Percentiles rank a stretch among this genome's conserved stretches.
phyloP scores from a whole-genome alignment of 2,888 invertebrate species.

The Andrena trimmerana region DNA sequence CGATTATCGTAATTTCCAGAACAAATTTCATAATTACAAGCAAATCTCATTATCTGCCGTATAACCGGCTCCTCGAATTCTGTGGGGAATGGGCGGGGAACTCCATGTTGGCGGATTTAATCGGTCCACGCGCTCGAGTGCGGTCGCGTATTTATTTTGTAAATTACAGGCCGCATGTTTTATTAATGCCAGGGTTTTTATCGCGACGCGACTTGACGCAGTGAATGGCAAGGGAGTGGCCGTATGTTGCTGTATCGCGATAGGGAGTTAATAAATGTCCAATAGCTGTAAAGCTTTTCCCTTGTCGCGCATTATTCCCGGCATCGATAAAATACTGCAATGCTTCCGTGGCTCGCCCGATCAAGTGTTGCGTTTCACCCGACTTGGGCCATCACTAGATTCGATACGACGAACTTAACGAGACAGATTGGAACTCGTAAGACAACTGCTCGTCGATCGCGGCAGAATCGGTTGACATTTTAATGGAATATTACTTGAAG shows the following conservation, averaged over 20 bases:
- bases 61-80: slow-evolving; percentile 5
- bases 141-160: slow-evolving; percentile 36
- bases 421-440: not conserved
- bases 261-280: slow-evolving; percentile 14
- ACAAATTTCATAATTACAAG: not conserved
- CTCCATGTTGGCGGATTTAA: slow-evolving; percentile 22
- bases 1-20: not conserved
- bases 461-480: slow-evolving; percentile 7
- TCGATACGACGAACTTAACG: not conserved
- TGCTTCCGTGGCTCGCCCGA: not conserved
- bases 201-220: slow-evolving; percentile 9
- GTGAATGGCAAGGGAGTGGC: slow-evolving; percentile 28
- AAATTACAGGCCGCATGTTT: slow-evolving; percentile 26
- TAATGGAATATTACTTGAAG: not conserved
- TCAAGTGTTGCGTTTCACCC: not conserved
- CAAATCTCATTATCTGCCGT: not conserved
- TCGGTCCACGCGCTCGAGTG: not conserved
- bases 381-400: not conserved
- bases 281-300: not conserved
- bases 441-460: not conserved
- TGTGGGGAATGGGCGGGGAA: not conserved
- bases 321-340: slow-evolving; percentile 23
- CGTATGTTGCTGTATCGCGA: slow-evolving; percentile 1
- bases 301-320: slow-evolving; percentile 16
- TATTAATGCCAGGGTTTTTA: slow-evolving; percentile 34